Base-by-base conservation (phyloP, 2,113 vertebrate genomes). In the Gymnobelideus leadbeateri region DNA sequence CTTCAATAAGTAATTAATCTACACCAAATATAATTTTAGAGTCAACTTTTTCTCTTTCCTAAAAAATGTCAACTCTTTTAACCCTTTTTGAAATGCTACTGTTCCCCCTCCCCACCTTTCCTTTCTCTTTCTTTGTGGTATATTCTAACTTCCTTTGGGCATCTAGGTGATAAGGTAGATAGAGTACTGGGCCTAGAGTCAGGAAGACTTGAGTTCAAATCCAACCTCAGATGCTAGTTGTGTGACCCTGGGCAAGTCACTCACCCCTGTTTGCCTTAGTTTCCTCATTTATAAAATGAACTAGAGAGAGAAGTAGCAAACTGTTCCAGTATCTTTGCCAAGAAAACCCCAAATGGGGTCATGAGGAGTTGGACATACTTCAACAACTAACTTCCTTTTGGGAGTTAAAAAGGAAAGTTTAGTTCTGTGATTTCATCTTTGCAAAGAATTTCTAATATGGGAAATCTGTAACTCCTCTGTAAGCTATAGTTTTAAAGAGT, bases 1-100 rank as follows among this genome's bases (percentile, higher is more conserved):
- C 47, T 90, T 90, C 89, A 49, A 47, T 95, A 98, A 98, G 97
- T 97, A 97, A 96, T 98, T 97, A 94, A 97, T 98, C 98, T 98
- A 97, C 97, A 94, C 98, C 97, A 98, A 97, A 97, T 91, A 97
- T 51, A 90, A 61, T 93, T 97, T 96, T 95, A 96, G 97, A 97
- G 97, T 96, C 90, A 97, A 96, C 95, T 91, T 96, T 97, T 93
- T 68, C 93, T 97, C 93, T 95, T 97, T 97, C 97, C 96, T 93
- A 97, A 96, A 97, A 92, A 51, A 55, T 93, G 97, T 96, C 47
- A 49, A 94, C 96, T 96, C 95, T 96, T 98, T 98, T 84, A 84
- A 84, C 68, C 19, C 97, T 97, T 97, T 98, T 92, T 95, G 96
- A 95, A 50, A 90, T 26, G 7, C 25, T 49, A 49, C 89, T 49